phyloP scores from a whole-genome alignment of 1,140 invertebrate species.

The Cotesia typhae region DNA sequence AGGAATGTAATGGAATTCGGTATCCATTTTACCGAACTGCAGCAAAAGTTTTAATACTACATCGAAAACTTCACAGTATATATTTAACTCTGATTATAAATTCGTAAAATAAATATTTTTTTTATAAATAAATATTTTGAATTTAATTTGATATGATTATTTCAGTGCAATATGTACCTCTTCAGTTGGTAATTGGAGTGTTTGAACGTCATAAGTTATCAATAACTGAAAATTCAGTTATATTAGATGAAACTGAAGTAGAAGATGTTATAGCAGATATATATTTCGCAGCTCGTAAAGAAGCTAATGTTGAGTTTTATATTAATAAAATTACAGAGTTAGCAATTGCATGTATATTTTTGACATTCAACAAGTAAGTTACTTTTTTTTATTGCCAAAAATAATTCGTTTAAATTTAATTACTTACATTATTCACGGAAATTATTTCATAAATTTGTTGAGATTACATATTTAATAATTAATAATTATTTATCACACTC shows the following conservation, averaged over 20 bases:
- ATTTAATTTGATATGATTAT: slow-evolving; percentile 45
- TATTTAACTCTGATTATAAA: slow-evolving; percentile 33
- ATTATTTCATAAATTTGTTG: not conserved
- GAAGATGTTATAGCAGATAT: slow-evolving; percentile 68
- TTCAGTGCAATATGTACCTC: slow-evolving; percentile 67
- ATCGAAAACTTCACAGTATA: slow-evolving; percentile 69
- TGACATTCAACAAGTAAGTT: slow-evolving; percentile 66
- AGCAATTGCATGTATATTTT: slow-evolving; percentile 64
- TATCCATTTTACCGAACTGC: slow-evolving; percentile 82
- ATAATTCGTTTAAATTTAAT: slow-evolving; percentile 9
- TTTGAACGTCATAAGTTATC: slow-evolving; percentile 69
- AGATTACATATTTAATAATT: too few species aligned
- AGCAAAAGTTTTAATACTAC: slow-evolving; percentile 76
- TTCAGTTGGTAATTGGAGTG: slow-evolving; percentile 65
- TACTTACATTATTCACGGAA: not conserved
- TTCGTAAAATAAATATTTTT: slow-evolving; percentile 9
- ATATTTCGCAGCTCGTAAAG: slow-evolving; percentile 66
- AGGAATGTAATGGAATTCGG: slow-evolving; percentile 75
- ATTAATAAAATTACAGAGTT: slow-evolving; percentile 63
- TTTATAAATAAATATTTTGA: not conserved
- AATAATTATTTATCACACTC: too few species aligned
- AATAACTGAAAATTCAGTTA: slow-evolving; percentile 64
- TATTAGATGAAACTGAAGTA: slow-evolving; percentile 64
- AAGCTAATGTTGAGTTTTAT: slow-evolving; percentile 60
- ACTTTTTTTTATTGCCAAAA: slow-evolving; percentile 4